Evolutionary conservation across 2,113 vertebrate species (phyloP).

Genomic region (Trinectes maculatus): DNA sequence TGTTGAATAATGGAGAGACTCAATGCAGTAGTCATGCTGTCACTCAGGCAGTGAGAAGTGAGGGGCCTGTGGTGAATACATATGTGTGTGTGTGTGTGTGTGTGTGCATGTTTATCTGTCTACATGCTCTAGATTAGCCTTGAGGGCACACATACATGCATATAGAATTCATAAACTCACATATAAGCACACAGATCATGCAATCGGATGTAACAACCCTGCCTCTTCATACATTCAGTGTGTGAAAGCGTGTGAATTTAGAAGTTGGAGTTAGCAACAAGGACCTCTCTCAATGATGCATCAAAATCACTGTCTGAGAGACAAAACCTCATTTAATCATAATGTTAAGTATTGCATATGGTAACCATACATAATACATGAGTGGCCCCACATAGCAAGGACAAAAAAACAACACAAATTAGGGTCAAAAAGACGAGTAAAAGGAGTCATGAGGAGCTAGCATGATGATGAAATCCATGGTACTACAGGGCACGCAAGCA

Average conservation of each 20-base stretch:
- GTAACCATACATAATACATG: constrained; percentile 33
- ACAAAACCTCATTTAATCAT: constrained; percentile 38
- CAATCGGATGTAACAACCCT: constrained; percentile 53
- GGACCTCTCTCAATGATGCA: constrained; percentile 37
- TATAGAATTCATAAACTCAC: constrained; percentile 4
- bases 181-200: constrained; percentile 25
- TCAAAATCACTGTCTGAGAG: constrained; percentile 12
- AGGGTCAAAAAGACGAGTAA: constrained; percentile 41
- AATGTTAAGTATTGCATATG: constrained; percentile 43
- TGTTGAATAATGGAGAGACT: constrained; percentile 77
- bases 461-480: constrained; percentile 49
- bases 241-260: constrained; percentile 8
- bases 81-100: constrained; percentile 36
- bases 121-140: constrained; percentile 65
- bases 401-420: constrained; percentile 46
- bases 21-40: constrained; percentile 76
- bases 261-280: constrained; percentile 6
- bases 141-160: constrained; percentile 31
- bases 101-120: constrained; percentile 33
- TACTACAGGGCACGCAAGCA: constrained; percentile 56
- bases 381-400: constrained; percentile 24
- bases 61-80: constrained; percentile 64
- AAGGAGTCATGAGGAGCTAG: constrained; percentile 26
- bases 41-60: constrained; percentile 68
- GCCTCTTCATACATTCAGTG: constrained; percentile 1